Evolutionary conservation across 2,113 vertebrate genomes (phyloP).

Genomic region (Pseudopodoces humilis): DNA sequence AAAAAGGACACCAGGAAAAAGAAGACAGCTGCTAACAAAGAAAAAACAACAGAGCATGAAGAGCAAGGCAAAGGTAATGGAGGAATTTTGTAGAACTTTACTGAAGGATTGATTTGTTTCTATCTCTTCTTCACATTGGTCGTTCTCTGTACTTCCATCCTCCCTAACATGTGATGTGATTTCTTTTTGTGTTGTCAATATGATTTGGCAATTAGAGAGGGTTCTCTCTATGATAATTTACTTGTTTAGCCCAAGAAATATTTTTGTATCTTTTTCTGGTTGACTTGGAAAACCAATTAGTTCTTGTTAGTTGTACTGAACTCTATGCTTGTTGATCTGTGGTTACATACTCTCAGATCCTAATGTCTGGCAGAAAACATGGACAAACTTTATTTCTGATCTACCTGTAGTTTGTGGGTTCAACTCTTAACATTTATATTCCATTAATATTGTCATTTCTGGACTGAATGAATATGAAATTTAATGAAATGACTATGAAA

Average conservation of each 20-base stretch:
- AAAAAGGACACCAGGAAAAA: background rate
- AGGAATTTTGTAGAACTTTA: background rate
- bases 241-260: background rate
- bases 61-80: background rate
- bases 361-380: background rate
- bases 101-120: background rate
- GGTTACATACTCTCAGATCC: background rate
- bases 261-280: background rate
- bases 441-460: slow-evolving; percentile 11
- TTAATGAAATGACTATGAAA: slow-evolving; percentile 18
- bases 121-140: background rate
- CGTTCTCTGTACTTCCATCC: background rate
- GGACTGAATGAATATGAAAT: slow-evolving; percentile 12
- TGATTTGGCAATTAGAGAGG: background rate
- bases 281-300: background rate
- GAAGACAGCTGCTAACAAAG: background rate
- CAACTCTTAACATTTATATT: background rate
- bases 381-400: background rate
- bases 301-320: background rate
- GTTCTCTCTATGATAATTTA: background rate
- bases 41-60: background rate
- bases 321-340: background rate
- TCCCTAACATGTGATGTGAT: background rate
- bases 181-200: background rate
- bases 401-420: background rate